phyloP scores from a whole-genome alignment of 2,797 vertebrate species.

The Mastacembelus armatus region DNA sequence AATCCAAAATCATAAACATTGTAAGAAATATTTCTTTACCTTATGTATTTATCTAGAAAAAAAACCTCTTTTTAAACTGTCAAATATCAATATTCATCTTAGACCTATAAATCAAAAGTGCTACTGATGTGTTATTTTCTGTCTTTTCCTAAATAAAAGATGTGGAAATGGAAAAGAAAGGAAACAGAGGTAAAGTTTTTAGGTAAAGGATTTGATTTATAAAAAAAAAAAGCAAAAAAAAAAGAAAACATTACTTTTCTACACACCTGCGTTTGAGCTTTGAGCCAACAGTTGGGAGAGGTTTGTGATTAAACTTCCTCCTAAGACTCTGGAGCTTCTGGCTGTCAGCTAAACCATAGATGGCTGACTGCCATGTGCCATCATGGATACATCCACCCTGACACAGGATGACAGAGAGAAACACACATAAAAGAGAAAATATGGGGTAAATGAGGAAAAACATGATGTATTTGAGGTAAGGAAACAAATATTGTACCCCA shows the following conservation, averaged over 20 bases:
- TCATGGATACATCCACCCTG: conserved; percentile 90
- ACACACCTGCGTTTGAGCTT: conserved; percentile 91
- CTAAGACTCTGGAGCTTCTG: conserved; percentile 86
- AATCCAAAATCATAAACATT: too few species aligned
- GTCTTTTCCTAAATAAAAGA: too few species aligned
- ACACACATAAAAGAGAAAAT: not conserved
- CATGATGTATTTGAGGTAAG: not conserved
- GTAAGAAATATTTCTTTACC: too few species aligned
- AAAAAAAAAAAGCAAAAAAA: not conserved
- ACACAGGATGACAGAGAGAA: not conserved
- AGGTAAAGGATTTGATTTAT: not conserved
- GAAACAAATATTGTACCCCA: not conserved
- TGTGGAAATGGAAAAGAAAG: too few species aligned
- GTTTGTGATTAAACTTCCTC: conserved; percentile 87
- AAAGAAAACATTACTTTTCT: too few species aligned
- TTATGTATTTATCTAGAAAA: too few species aligned
- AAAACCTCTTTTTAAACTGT: too few species aligned
- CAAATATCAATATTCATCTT: too few species aligned
- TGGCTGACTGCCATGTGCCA: conserved; percentile 95
- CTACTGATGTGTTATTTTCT: too few species aligned
- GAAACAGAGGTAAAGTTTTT: too few species aligned
- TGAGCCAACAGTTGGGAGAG: conserved; percentile 88
- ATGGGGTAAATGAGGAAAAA: not conserved
- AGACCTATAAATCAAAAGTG: too few species aligned
- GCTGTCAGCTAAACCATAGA: conserved; percentile 89